Evolutionary conservation across 2,113 vertebrate genomes (phyloP).

Genomic region (Xyrauchen texanus): DNA sequence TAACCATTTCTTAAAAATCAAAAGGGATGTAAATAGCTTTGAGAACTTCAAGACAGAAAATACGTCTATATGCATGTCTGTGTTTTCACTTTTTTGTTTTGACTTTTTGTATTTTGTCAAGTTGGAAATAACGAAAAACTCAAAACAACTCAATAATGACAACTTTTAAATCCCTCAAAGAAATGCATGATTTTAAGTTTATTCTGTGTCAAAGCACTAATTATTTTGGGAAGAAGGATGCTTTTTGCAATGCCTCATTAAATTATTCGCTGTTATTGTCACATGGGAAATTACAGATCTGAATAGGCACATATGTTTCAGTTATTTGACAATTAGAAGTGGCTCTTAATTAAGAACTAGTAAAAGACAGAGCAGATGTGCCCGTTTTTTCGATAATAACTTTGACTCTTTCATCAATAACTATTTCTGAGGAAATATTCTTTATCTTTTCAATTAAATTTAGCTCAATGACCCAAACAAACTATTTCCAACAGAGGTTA

Average conservation of each 20-base stretch:
- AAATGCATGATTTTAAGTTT: slow-evolving; percentile 4
- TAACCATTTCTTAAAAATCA: slow-evolving; percentile 3
- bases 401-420: slow-evolving; percentile 38
- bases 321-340: slow-evolving; percentile 50
- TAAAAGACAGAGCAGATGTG: slow-evolving; percentile 33
- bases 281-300: slow-evolving; percentile 41
- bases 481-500: not conserved
- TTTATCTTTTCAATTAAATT: slow-evolving; percentile 34
- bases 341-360: slow-evolving; percentile 44
- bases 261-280: slow-evolving; percentile 41
- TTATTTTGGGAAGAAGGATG: slow-evolving; percentile 2
- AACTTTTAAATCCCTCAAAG: not conserved
- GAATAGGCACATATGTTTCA: slow-evolving; percentile 52
- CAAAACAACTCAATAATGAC: not conserved
- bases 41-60: not conserved
- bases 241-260: slow-evolving; percentile 22
- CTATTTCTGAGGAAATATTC: slow-evolving; percentile 36
- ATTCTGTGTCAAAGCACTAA: not conserved
- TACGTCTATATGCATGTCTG: slow-evolving; percentile 4
- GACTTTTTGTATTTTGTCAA: too few species aligned
- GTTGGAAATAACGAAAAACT: not conserved
- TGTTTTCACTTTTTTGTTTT: not conserved
- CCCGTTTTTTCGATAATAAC: slow-evolving; percentile 34
- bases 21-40: not conserved
- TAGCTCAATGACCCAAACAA: not conserved